Evolutionary conservation across 2,797 vertebrate species (phyloP).

Genomic region (Peromyscus aztecus): DNA sequence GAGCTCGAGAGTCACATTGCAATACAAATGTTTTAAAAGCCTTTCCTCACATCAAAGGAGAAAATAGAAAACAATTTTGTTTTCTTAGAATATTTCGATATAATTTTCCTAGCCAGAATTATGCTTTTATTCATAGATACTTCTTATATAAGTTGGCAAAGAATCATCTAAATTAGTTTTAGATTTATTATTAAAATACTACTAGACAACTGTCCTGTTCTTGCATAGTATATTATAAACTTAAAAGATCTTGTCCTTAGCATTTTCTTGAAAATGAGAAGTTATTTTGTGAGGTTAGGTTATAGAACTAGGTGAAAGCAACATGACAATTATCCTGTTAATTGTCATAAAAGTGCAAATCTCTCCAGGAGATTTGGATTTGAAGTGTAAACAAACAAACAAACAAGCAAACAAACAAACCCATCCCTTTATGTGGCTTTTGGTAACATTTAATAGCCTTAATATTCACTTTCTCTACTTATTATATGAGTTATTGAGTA

Average conservation of each 20-base stretch:
- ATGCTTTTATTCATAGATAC: neutral
- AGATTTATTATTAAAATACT: neutral
- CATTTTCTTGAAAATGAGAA: neutral
- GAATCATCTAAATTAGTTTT: neutral
- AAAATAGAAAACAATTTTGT: neutral
- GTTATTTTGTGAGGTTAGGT: neutral
- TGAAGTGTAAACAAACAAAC: neutral
- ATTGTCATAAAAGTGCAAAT: neutral
- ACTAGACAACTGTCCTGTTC: neutral
- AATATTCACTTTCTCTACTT: neutral
- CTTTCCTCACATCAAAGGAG: neutral
- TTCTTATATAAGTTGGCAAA: neutral
- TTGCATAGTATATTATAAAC: neutral
- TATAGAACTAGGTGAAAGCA: neutral
- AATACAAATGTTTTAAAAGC: neutral
- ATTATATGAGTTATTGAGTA: neutral
- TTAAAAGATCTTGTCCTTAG: neutral
- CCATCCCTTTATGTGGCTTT: neutral
- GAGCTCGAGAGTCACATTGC: accelerated
- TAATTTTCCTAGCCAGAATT: neutral
- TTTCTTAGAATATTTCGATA: neutral
- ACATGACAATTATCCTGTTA: neutral
- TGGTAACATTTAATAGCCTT: neutral
- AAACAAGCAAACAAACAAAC: neutral
- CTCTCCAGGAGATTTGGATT: neutral